Evolutionary conservation across 1,140 invertebrate species (phyloP).

Genomic region (Philotrypesis tridentata): DNA sequence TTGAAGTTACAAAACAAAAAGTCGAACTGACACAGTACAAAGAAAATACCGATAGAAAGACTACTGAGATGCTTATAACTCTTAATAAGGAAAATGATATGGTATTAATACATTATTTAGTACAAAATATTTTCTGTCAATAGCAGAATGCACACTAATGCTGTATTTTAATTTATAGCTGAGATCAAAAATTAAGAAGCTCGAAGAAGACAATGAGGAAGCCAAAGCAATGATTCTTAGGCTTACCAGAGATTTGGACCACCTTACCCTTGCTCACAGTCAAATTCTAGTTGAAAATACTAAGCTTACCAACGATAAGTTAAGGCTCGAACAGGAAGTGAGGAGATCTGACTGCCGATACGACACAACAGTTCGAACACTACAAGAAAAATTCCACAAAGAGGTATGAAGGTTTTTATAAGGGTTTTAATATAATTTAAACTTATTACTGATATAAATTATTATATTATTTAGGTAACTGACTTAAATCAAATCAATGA

Average conservation of each 20-base stretch:
- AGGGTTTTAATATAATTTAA: neutral
- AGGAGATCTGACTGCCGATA: slow-evolving; percentile 65
- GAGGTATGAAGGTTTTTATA: slow-evolving; percentile 56
- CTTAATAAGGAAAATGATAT: slow-evolving; percentile 68
- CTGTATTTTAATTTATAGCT: slow-evolving; percentile 53
- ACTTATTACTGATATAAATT: slow-evolving; percentile 20
- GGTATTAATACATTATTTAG: slow-evolving; percentile 55
- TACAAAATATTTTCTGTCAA: no score
- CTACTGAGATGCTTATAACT: slow-evolving; percentile 59
- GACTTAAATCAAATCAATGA: slow-evolving; percentile 70
- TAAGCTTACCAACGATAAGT: slow-evolving; percentile 78
- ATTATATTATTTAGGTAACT: slow-evolving; percentile 56
- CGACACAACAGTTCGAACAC: slow-evolving; percentile 59
- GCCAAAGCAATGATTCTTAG: slow-evolving; percentile 63
- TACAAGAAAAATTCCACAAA: slow-evolving; percentile 68
- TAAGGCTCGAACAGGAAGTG: slow-evolving; percentile 72
- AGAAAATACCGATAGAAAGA: slow-evolving; percentile 65
- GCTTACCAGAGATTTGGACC: slow-evolving; percentile 70
- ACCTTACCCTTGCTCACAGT: slow-evolving; percentile 74
- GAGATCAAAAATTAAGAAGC: slow-evolving; percentile 63
- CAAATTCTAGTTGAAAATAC: slow-evolving; percentile 78
- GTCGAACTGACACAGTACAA: slow-evolving; percentile 68
- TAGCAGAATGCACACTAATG: neutral
- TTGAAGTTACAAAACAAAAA: slow-evolving; percentile 73
- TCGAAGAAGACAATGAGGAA: slow-evolving; percentile 66